Evolutionary conservation across 2,797 vertebrate genomes (phyloP), one percentile per base, ranked within the genome.

Genomic region (Schizopygopsis pylzovi): DNA sequence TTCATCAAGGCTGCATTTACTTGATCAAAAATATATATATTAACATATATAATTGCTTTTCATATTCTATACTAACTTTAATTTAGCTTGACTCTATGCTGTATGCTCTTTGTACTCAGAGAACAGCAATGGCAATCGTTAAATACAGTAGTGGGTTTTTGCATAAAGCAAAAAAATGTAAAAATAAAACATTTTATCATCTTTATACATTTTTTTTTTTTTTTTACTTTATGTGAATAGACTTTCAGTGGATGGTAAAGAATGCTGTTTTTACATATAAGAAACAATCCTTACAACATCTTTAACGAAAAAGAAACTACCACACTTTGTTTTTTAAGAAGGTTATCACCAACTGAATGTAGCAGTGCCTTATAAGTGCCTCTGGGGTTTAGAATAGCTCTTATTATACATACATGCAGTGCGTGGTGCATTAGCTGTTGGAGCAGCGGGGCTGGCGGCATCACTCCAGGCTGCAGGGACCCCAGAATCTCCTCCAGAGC

Each of bases 341-440:
- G n/a, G 28, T 11, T 6, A n/a, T 54, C 20, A 33, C 6, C n/a
- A 65, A 12, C 10, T 79, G 25, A 65, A 79, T 20, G 41, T 63
- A 45, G 12, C 41, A 45, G 41, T 4, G 41, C 59, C 47, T 28
- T 65, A 71, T 56, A 41, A 71, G 67, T 2, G 52, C 68, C 49
- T 73, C 52, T 75, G 70, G 70, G 54, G 75, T 61, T 75, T 11
- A 6, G 39, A 72, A 16, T 11, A 73, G 41, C 71, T 79, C 28
- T 45, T n/a, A 79, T 33, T 70, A 37, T 77, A 92, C 92, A 92
- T 93, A 99, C 98, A 94, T 96, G 94, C 3, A 98, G 92, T 75
- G 95, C 92, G 8, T 96, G 94, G 59, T 96, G 93, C 81, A 99
- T 91, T 86, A 98, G 94, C 83, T 95, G 93, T 70, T 95, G 94